Base-by-base conservation (phyloP, 2,888 invertebrate species). In the Corbicula japonica region DNA sequence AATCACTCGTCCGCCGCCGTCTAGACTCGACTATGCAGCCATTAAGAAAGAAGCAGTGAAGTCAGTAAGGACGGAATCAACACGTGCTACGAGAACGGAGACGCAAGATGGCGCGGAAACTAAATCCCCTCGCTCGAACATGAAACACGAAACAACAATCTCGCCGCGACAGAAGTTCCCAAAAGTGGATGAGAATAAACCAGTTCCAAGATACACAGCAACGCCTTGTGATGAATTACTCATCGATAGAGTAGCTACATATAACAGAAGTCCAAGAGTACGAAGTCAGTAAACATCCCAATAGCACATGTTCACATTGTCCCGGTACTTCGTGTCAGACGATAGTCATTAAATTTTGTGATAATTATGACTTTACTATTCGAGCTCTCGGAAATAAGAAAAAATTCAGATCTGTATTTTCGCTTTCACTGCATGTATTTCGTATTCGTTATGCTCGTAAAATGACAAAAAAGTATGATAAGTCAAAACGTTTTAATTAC, bases 241-340 rank as follows among this genome's bases (percentile, higher is more conserved):
- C 18, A 76, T 76, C 8, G 71, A 76, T 46, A 30, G 61, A 3
- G 76, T 76, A 1, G 76, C 76, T 5, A 71, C 35, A 12, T 66
- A 54, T 50, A 76, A 76, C 46, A 46, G 76, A 23, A 72, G 52
- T 65, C 61, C 58, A 8, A 58, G 44, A n/a, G 26, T 60, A 21
- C 69, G 69, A n/a, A n/a, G n/a, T n/a, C n/a, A n/a, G n/a, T n/a
- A n/a, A n/a, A n/a, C n/a, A n/a, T n/a, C n/a, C n/a, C n/a, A n/a
- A n/a, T n/a, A n/a, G n/a, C n/a, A n/a, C n/a, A n/a, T n/a, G n/a
- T n/a, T n/a, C n/a, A n/a, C n/a, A n/a, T n/a, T n/a, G n/a, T n/a
- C n/a, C n/a, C n/a, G n/a, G n/a, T n/a, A n/a, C n/a, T n/a, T n/a
- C n/a, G n/a, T n/a, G n/a, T n/a, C n/a, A n/a, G n/a, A n/a, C n/a